phyloP scores from a whole-genome alignment of 2,797 vertebrate genomes.

The Columba guinea region DNA sequence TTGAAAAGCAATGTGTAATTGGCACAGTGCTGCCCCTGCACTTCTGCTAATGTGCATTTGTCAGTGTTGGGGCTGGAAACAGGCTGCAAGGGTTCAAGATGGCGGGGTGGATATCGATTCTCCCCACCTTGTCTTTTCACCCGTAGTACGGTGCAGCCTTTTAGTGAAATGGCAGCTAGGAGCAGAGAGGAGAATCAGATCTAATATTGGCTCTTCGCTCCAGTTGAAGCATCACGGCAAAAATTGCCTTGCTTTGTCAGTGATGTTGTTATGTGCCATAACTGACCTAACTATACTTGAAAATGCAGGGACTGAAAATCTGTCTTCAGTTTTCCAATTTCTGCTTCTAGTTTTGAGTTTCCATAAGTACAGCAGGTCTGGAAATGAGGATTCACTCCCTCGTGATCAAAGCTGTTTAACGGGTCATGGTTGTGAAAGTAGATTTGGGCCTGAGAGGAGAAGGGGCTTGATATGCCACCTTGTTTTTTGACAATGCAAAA shows the following conservation, averaged over 20 bases:
- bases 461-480: not conserved
- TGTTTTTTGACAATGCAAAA: constrained; percentile 14
- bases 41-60: not conserved
- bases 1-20: constrained; percentile 13
- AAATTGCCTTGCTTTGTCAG: not conserved
- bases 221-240: not conserved
- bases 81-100: not conserved
- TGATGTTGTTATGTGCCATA: constrained; percentile 1
- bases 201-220: not conserved
- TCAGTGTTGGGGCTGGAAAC: not conserved
- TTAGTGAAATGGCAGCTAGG: not conserved
- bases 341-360: not conserved
- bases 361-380: not conserved
- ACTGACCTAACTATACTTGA: constrained; percentile 47
- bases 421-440: not conserved
- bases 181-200: not conserved
- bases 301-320: constrained; percentile 16
- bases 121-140: not conserved
- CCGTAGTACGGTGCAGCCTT: not conserved
- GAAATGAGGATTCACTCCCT: not conserved
- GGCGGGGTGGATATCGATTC: not conserved
- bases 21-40: not conserved
- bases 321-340: not conserved
- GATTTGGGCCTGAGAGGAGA: not conserved
- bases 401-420: not conserved